phyloP scores from a whole-genome alignment of 2,888 invertebrate genomes.

The Drosophila picticornis region DNA sequence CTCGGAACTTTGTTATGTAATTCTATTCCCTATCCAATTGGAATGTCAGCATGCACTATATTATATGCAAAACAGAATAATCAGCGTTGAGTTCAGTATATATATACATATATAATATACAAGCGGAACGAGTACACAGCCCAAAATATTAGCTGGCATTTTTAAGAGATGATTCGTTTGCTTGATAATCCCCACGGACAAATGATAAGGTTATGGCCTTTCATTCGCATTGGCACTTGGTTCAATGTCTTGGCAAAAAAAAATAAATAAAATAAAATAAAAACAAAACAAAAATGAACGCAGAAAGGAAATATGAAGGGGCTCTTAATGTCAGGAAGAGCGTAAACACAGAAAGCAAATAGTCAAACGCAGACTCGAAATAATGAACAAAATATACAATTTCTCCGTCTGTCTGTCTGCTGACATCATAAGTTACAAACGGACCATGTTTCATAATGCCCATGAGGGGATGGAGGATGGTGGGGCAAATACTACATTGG shows the following conservation, averaged over 20 bases:
- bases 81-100: conserved; percentile 9
- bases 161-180: conserved; percentile 1
- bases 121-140: conserved; percentile 28
- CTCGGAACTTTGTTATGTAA: not conserved
- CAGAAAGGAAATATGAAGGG: conserved; percentile 15
- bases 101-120: not conserved
- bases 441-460: conserved; percentile 36
- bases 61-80: conserved; percentile 9
- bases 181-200: conserved; percentile 33
- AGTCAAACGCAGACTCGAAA: conserved; percentile 11
- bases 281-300: not conserved
- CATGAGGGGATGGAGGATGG: not conserved
- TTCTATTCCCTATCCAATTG: not conserved
- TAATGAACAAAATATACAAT: conserved; percentile 27
- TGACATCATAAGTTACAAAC: conserved; percentile 68
- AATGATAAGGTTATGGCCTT: conserved; percentile 30
- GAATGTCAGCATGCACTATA: not conserved
- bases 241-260: conserved; percentile 40
- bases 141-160: conserved; percentile 17
- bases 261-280: not conserved
- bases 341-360: conserved; percentile 35
- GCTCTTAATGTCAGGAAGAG: conserved; percentile 34
- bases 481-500: conserved; percentile 13
- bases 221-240: conserved; percentile 7
- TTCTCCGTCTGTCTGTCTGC: conserved; percentile 28